Evolutionary conservation across 37 sponge, comb jelly and placozoan genomes (phyloP), one percentile per base, ranked within the genome.

Genomic region (Oscarella lobularis): DNA sequence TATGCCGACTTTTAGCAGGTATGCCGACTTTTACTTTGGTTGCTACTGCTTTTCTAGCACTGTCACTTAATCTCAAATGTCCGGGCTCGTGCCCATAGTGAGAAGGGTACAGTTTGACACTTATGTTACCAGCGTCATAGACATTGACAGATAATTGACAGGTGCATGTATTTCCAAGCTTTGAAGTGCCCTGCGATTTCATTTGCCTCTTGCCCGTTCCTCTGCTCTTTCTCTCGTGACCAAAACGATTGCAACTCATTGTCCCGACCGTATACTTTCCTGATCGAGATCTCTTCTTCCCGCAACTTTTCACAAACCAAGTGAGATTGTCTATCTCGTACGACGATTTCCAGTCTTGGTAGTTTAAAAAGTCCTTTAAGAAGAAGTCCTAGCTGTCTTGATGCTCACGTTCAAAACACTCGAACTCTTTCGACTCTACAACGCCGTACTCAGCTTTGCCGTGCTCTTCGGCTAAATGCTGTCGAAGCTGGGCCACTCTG

Each of bases 181-280:
- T 48, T 48, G 60, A 48, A 48, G 60, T 27, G 9, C 60, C 60
- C 60, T 48, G 60, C 20, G 60, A 48, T 48, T 48, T 48, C 9
- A 48, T 48, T 48, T 48, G 60, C 60, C 60, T 48, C 20, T 48
- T 48, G n/a, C n/a, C n/a, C n/a, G n/a, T n/a, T 48, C 60, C 60
- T 48, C 60, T 48, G 60, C 14, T 48, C 60, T 48, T 48, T 9
- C 60, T 48, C 14, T 27, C 60, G 20, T 48, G 60, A 48, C 60
- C 60, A 48, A 48, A 48, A 27, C 60, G 9, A 48, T 48, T 48
- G 20, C 60, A 48, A n/a, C n/a, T n/a, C n/a, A n/a, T n/a, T n/a
- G n/a, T n/a, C n/a, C n/a, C n/a, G n/a, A n/a, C n/a, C n/a, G n/a
- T n/a, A n/a, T n/a, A n/a, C n/a, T n/a, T n/a, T n/a, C n/a, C n/a